Evolutionary conservation across 1,140 invertebrate genomes (phyloP).

Genomic region (Bombus pascuorum): DNA sequence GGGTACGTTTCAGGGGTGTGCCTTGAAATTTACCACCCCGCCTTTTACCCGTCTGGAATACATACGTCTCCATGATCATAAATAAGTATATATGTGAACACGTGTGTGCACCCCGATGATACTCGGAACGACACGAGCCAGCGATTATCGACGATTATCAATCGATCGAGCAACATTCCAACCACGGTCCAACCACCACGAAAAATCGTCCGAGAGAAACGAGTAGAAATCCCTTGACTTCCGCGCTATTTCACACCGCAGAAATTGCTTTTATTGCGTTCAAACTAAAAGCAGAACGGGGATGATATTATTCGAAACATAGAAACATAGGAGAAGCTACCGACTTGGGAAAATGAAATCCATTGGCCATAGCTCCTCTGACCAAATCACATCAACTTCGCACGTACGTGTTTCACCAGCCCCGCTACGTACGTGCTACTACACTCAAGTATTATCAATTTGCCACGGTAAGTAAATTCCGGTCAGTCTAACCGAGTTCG

Average conservation of each 20-base stretch:
- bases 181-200: not conserved
- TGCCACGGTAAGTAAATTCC: conserved; percentile 54
- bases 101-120: conserved; percentile 24
- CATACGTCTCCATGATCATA: conserved; percentile 48
- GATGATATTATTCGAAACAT: not conserved
- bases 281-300: not conserved
- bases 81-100: conserved; percentile 44
- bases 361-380: conserved; percentile 36
- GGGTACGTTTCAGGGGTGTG: conserved; percentile 55
- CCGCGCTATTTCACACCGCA: not conserved
- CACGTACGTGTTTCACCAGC: conserved; percentile 50
- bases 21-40: conserved; percentile 60
- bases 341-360: conserved; percentile 52
- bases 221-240: not conserved
- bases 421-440: conserved; percentile 31
- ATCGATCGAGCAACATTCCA: not conserved
- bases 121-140: not conserved
- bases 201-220: not conserved
- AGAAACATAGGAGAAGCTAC: conserved; percentile 16
- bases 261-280: not conserved
- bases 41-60: conserved; percentile 53
- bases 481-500: conserved; percentile 26
- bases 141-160: conserved; percentile 1
- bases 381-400: conserved; percentile 59
- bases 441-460: conserved; percentile 48